Evolutionary conservation across 2,888 invertebrate genomes (phyloP), one percentile per base, ranked within the genome.

Genomic region (Aelia acuminata): DNA sequence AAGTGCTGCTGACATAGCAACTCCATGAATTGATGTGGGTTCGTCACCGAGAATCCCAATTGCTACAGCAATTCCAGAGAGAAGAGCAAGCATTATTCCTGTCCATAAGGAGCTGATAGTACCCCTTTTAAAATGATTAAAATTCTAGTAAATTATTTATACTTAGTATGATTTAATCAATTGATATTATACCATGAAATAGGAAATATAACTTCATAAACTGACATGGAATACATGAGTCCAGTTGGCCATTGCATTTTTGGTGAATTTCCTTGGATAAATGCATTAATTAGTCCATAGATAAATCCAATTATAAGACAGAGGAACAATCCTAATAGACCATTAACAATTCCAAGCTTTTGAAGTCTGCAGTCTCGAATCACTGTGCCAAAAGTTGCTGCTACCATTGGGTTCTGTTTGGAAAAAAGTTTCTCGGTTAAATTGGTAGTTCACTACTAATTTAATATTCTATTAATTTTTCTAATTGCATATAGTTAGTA

Each of bases 1-100:
- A 26, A 97, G 92, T 0, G 96, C 96, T 0, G 96, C 96, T 0
- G 96, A 96, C 91, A 97, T 96, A 8, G 96, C 96, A 10, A 96
- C 96, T 8, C 96, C 96, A 0, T 96, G 96, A 13, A 96, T 92
- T 0, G 96, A 96, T 0, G 96, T 95, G 8, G 95, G 94, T 92
- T 96, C 96, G 88, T 96, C 96, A 53, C 96, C 96, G n/a, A 97
- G 92, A 20, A 96, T 94, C 3, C 96, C 95, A 85, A 96, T 92
- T 0, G 96, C 96, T 11, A 96, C 96, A 0, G 96, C 96, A 0
- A 95, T 96, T 0, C 96, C 96, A 0, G 96, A 96, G 0, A 96
- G 95, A 48, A 96, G 92, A 0, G 96, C 96, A n/a, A 96, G 94
- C 53, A 96, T 92, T 10, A 95, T 93, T 10, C 96, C 96, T 10